Evolutionary conservation across 2,797 vertebrate genomes (phyloP).

Genomic region (Poecilia picta): DNA sequence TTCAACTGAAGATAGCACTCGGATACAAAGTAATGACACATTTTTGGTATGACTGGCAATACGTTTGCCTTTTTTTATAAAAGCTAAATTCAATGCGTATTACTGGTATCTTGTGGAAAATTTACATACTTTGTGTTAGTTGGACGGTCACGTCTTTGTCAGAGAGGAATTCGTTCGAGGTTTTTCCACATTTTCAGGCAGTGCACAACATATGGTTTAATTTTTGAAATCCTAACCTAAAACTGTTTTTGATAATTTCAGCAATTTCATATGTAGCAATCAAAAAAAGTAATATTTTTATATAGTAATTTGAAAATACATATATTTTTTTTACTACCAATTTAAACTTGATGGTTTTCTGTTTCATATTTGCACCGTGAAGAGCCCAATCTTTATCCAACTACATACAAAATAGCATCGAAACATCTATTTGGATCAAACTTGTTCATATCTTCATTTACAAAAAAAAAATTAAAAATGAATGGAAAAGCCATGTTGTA

Average conservation of each 20-base stretch:
- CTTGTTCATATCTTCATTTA: neutral
- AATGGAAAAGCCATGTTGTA: too few species aligned
- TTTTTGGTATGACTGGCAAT: neutral
- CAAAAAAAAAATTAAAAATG: too few species aligned
- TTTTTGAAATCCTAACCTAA: neutral
- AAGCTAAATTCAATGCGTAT: neutral
- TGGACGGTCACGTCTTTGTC: too few species aligned
- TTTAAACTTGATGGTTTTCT: neutral
- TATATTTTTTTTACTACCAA: neutral
- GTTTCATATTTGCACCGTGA: neutral
- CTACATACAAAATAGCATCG: neutral
- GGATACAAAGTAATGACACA: neutral
- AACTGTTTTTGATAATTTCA: neutral
- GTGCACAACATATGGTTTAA: too few species aligned
- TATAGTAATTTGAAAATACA: too few species aligned
- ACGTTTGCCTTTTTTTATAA: neutral
- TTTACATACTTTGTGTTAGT: neutral
- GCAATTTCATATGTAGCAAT: neutral
- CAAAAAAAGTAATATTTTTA: too few species aligned
- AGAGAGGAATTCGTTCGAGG: too few species aligned
- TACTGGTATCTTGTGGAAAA: neutral
- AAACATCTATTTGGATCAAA: neutral
- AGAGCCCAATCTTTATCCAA: neutral
- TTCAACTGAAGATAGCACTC: neutral
- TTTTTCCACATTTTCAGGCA: too few species aligned